Percentiles rank a stretch among this genome's conserved stretches.
phyloP scores from a whole-genome alignment of 2,797 vertebrate species.

The Diceros bicornis region DNA sequence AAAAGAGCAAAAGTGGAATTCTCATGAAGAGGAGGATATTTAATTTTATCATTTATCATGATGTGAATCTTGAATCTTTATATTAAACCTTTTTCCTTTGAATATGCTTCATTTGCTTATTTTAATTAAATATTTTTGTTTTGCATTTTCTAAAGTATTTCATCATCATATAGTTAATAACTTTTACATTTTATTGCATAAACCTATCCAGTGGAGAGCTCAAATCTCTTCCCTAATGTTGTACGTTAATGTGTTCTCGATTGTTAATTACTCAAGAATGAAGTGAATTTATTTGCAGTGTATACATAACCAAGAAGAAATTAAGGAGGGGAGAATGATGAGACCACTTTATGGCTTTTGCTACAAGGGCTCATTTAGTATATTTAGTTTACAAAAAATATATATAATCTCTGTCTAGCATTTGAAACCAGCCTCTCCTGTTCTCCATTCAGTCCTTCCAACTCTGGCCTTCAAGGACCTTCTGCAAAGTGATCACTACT shows the following conservation, averaged over 20 bases:
- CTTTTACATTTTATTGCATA: not conserved
- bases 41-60: not conserved
- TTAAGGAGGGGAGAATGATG: not conserved
- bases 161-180: not conserved
- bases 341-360: not conserved
- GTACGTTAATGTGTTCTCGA: not conserved
- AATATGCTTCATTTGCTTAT: not conserved
- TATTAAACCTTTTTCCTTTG: conserved; percentile 19
- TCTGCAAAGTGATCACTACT: not conserved
- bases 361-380: not conserved
- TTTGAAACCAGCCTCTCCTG: not conserved
- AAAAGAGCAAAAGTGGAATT: not conserved
- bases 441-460: not conserved
- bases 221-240: not conserved
- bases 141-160: not conserved
- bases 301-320: not conserved
- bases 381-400: not conserved
- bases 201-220: not conserved
- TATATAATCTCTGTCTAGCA: not conserved
- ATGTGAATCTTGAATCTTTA: not conserved
- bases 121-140: not conserved
- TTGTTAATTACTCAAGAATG: not conserved
- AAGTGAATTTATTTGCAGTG: not conserved
- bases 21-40: not conserved
- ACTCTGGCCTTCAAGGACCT: not conserved